These are phyloP conservation scores for Sylvilagus floridanus DNA, from an alignment of 2,797 vertebrate genomes.

Conservation along the genomic window DNA sequence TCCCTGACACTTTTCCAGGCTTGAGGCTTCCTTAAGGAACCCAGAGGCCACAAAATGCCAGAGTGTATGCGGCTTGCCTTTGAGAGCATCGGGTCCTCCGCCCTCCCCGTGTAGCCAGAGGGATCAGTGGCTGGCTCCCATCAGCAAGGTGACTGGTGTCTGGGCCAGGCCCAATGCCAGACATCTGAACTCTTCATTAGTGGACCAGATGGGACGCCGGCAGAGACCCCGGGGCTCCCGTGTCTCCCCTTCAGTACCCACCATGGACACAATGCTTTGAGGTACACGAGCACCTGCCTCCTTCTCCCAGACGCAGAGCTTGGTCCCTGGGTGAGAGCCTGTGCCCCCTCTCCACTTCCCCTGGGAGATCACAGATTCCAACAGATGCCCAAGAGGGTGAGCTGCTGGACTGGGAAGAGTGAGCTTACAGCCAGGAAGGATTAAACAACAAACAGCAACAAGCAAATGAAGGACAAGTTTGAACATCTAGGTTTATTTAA, in stretches of 20 bases:
- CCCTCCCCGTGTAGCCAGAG: not conserved
- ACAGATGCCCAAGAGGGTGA: too few species aligned
- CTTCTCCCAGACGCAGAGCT: not conserved
- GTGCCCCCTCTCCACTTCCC: too few species aligned
- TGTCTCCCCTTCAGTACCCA: not conserved
- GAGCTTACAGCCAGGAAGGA: not conserved
- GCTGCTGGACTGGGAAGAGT: not conserved
- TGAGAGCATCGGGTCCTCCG: not conserved
- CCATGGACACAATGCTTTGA: not conserved
- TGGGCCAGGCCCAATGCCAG: not conserved
- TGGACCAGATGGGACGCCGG: not conserved
- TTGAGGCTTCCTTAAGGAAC: not conserved
- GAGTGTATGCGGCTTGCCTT: not conserved
- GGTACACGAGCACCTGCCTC: not conserved
- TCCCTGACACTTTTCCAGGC: not conserved
- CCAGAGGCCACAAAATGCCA: not conserved
- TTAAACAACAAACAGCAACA: not conserved
- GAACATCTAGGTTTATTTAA: not conserved
- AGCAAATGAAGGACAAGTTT: not conserved
- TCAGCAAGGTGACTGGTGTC: not conserved
- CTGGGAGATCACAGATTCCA: not conserved
- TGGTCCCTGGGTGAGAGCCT: not conserved
- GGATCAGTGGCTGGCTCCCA: not conserved
- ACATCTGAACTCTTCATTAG: not conserved
- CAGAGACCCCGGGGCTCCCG: rapidly evolving